phyloP scores from a whole-genome alignment of 2,888 invertebrate genomes.

The Andrena bicolor region DNA sequence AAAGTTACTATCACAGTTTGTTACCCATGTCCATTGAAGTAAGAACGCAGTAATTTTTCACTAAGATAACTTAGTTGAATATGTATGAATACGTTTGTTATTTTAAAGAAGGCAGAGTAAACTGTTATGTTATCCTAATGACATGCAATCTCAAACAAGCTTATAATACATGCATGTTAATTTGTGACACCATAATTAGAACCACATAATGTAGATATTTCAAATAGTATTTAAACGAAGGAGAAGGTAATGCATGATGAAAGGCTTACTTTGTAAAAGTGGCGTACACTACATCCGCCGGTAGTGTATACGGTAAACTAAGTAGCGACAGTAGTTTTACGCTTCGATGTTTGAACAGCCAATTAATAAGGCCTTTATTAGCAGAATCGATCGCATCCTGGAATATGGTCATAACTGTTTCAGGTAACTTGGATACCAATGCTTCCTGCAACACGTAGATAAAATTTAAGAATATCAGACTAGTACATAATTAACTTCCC shows the following conservation, averaged over 20 bases:
- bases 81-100: not conserved
- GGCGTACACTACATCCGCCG: constrained; percentile 94
- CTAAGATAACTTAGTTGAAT: not conserved
- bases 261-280: constrained; percentile 93
- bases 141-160: constrained; percentile 34
- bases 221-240: not conserved
- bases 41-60: not conserved
- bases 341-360: constrained; percentile 94
- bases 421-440: constrained; percentile 94
- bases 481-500: not conserved
- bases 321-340: constrained; percentile 92
- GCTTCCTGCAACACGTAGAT: constrained; percentile 89
- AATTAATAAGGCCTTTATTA: constrained; percentile 95
- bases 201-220: not conserved
- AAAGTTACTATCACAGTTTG: not conserved
- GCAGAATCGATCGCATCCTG: constrained; percentile 97
- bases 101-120: not conserved
- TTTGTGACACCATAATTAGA: not conserved
- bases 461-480: not conserved
- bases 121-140: constrained; percentile 11
- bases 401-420: constrained; percentile 95
- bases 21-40: not conserved
- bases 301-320: constrained; percentile 94
- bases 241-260: not conserved
- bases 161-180: constrained; percentile 32